Evolutionary conservation across 2,888 invertebrate genomes (phyloP).

Genomic region (Mechanitis messenoides): DNA sequence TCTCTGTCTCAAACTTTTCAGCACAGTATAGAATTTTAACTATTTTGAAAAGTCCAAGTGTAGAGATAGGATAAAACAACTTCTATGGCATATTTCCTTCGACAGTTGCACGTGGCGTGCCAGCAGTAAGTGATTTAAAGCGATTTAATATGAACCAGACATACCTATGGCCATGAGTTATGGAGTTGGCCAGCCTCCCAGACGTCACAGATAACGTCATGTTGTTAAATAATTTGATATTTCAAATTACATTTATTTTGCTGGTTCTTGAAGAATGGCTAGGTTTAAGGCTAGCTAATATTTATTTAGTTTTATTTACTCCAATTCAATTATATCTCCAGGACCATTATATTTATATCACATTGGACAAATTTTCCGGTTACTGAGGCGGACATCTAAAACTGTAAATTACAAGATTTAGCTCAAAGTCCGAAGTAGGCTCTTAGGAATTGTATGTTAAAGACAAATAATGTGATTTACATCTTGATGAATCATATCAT

Average conservation of each 20-base stretch:
- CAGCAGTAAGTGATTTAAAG: conserved; percentile 25
- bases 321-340: no score
- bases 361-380: no score
- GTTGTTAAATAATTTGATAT: conserved; percentile 6
- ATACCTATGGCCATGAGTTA: conserved; percentile 1
- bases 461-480: no score
- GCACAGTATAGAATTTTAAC: background rate
- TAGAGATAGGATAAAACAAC: conserved; percentile 1
- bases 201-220: conserved; percentile 27
- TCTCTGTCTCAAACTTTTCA: background rate
- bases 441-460: no score
- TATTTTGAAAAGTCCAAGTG: background rate
- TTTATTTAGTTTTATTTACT: no score
- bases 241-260: conserved; percentile 3
- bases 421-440: no score
- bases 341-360: no score
- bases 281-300: no score
- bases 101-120: conserved; percentile 8
- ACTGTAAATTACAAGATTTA: no score
- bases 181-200: conserved; percentile 28
- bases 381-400: no score
- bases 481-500: no score
- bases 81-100: background rate
- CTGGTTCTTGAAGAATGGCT: background rate
- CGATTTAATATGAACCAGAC: conserved; percentile 20